A percentile compares a stretch with the other conserved stretches of the same genome.
These are phyloP conservation scores for Chrysopilus asiliformis DNA, from an alignment of 2,888 invertebrate species.

Conservation along the genomic window DNA sequence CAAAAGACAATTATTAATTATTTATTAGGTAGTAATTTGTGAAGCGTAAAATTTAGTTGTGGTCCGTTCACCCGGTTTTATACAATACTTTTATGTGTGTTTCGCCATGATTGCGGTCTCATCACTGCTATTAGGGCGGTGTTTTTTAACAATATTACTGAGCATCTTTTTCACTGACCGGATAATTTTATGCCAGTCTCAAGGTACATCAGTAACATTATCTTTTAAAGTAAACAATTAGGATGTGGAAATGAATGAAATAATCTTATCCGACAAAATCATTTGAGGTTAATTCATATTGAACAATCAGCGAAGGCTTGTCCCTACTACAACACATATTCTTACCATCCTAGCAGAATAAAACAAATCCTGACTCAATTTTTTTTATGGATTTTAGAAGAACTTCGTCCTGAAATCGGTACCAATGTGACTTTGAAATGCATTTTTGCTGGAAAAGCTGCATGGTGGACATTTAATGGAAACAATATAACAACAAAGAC, in stretches of 20 bases:
- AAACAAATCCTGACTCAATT: slow-evolving; percentile 2
- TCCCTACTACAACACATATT: slow-evolving; percentile 1
- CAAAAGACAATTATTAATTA: too few species aligned
- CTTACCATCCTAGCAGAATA: not conserved
- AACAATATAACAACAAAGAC: slow-evolving; percentile 39
- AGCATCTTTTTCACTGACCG: too few species aligned
- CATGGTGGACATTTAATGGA: slow-evolving; percentile 46
- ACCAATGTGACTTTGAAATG: slow-evolving; percentile 42
- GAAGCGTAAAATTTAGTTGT: too few species aligned
- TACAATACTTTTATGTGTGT: too few species aligned
- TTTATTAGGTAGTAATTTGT: too few species aligned
- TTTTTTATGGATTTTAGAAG: slow-evolving; percentile 11
- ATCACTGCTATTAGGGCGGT: too few species aligned
- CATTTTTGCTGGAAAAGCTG: slow-evolving; percentile 37
- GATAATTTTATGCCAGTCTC: too few species aligned
- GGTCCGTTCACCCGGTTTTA: too few species aligned
- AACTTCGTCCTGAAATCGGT: slow-evolving; percentile 25
- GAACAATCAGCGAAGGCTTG: not conserved
- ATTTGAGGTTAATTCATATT: not conserved
- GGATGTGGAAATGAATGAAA: slow-evolving; percentile 1
- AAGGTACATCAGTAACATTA: too few species aligned
- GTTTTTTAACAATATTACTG: too few species aligned
- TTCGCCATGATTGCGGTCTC: too few species aligned
- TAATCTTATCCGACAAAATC: not conserved
- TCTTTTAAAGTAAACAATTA: too few species aligned